A percentile compares a stretch with the other conserved stretches of the same genome.
phyloP scores from a whole-genome alignment of 1,140 invertebrate species.

The Halictus rubicundus region DNA sequence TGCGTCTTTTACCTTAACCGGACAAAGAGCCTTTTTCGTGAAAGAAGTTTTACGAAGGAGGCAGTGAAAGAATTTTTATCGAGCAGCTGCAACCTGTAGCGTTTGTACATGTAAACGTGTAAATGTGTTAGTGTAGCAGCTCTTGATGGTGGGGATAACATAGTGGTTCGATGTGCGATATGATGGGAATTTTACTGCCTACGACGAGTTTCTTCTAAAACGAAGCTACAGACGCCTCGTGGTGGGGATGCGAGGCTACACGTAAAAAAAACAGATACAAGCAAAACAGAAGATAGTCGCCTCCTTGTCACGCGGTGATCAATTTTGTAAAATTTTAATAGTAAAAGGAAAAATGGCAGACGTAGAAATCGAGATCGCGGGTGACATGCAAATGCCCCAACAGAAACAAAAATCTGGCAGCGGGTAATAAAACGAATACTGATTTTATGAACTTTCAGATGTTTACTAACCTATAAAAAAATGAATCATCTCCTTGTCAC shows the following conservation, averaged over 20 bases:
- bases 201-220: constrained; percentile 39
- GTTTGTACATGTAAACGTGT: constrained; percentile 26
- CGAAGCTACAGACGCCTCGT: constrained; percentile 11
- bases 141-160: constrained; percentile 35
- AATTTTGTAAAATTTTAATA: not conserved
- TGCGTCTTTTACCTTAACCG: constrained; percentile 16
- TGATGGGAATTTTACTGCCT: constrained; percentile 45
- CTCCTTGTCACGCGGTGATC: not conserved
- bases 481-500: not conserved
- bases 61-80: constrained; percentile 59
- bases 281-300: constrained; percentile 16
- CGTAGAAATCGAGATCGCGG: constrained; percentile 65
- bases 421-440: constrained; percentile 59
- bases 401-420: constrained; percentile 58
- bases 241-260: constrained; percentile 24
- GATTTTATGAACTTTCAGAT: not conserved
- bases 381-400: constrained; percentile 56
- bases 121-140: constrained; percentile 19
- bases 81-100: constrained; percentile 75
- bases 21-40: constrained; percentile 47
- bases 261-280: constrained; percentile 6
- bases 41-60: constrained; percentile 62
- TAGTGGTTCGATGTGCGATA: constrained; percentile 45
- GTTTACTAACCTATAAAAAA: constrained; percentile 10
- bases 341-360: constrained; percentile 56